A percentile compares a stretch with the other conserved stretches of the same genome.
Conservation (phyloP, 2,113 vertebrate genomes). For the Mystacornis crossleyi region DNA sequence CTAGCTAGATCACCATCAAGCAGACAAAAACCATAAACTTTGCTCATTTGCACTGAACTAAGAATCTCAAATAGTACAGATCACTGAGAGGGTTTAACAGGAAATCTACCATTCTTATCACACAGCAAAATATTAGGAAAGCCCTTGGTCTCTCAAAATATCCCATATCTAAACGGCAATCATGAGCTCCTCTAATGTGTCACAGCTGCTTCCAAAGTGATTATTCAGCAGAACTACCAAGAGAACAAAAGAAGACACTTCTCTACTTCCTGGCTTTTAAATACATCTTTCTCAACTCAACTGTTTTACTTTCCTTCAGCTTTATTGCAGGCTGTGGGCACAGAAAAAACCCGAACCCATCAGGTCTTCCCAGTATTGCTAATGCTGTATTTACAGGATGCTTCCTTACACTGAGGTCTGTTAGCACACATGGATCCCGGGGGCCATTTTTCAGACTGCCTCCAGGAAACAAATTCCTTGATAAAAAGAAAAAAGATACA, state of each 20-base stretch:
- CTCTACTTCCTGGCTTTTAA: not conserved
- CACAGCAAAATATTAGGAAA: not conserved
- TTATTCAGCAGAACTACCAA: slow-evolving; percentile 19
- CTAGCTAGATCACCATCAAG: not conserved
- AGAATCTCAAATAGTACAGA: not conserved
- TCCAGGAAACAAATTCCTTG: not conserved
- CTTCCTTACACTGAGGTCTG: not conserved
- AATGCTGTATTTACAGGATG: not conserved
- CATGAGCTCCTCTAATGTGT: not conserved
- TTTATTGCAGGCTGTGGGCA: not conserved
- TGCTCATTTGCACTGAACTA: not conserved
- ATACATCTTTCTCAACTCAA: not conserved
- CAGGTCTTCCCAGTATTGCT: not conserved
- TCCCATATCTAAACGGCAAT: not conserved
- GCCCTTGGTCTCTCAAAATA: not conserved
- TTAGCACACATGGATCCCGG: not conserved
- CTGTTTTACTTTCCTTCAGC: not conserved
- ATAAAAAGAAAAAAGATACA: not conserved
- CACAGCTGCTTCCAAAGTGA: slow-evolving; percentile 1
- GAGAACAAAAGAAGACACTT: not conserved
- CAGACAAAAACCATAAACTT: not conserved
- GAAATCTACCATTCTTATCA: not conserved
- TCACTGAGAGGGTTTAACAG: not conserved
- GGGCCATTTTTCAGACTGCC: not conserved
- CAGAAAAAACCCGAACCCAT: not conserved